phyloP scores from a whole-genome alignment of 2,888 invertebrate genomes.

The Tuta absoluta region DNA sequence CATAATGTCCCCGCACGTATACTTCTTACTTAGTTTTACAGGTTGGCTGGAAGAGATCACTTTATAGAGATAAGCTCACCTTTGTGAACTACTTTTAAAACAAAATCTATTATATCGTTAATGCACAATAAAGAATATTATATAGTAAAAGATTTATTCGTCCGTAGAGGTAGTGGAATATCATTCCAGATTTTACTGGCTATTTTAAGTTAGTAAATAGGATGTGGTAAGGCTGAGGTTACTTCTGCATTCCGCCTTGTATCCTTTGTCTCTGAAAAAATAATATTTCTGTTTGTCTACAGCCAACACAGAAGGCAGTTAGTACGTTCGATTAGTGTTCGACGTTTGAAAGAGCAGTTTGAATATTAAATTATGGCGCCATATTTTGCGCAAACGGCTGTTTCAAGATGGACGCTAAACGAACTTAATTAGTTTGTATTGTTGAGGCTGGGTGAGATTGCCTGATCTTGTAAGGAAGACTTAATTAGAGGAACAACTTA shows the following conservation, averaged over 20 bases:
- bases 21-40: no score
- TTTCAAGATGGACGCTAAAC: constrained; percentile 56
- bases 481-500: not conserved
- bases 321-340: constrained; percentile 60
- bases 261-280: constrained; percentile 38
- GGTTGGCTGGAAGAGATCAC: no score
- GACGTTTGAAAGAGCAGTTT: constrained; percentile 74
- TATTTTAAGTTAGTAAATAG: not conserved
- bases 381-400: constrained; percentile 48
- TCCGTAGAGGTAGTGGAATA: no score
- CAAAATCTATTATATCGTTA: no score
- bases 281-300: constrained; percentile 47
- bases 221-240: not conserved
- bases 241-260: constrained; percentile 16
- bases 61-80: no score
- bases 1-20: no score
- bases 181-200: not conserved
- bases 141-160: no score
- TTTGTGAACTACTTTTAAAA: no score
- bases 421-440: constrained; percentile 63
- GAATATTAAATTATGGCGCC: constrained; percentile 64
- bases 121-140: no score
- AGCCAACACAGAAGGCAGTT: constrained; percentile 49
- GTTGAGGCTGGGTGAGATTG: constrained; percentile 42
- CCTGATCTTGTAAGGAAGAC: constrained; percentile 4